Base-by-base conservation (phyloP, 92 coral and sea anemone species). In the Parazoanthus atlanticus region DNA sequence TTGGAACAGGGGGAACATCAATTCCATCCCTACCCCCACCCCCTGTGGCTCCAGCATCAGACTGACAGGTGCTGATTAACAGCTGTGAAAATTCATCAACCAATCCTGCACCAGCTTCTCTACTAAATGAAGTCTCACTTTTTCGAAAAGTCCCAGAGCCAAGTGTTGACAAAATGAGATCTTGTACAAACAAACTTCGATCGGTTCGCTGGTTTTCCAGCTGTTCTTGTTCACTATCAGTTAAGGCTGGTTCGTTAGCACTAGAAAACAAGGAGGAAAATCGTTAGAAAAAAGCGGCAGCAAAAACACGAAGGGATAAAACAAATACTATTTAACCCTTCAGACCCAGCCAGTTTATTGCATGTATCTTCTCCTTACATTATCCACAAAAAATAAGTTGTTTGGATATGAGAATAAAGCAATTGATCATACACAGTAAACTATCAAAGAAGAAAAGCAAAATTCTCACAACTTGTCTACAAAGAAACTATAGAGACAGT, bases 161-260 rank as follows among this genome's bases (percentile, higher is more conserved):
- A 58, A 97, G 97, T 16, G 98, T 97, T 28, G 99, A 97, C 47
- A 97, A 89, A 82, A 95, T 93, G 43, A 97, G 96, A 93, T 97
- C 99, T 92, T 97, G 99, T 25, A 97, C 99, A 89, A 97, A 97
- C 81, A 95, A 89, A 80, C 98, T 92, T 33, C 99, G 92, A 84
- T 95, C 96, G 47, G 96, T 98, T 38, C 99, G 91, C 66, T 93
- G 93, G 85, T 86, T 91, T 91, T 97, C 99, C 46, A 97, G 91
- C 31, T 86, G 91, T 72, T 93, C 96, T 80, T 95, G 96, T 33
- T 97, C 99, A 26, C 94, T 90, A 84, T 94, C 96, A 28, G 96
- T 92, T 78, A 97, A 86, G 56, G 95, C 93, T 5, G 95, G 96
- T 87, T 97, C 99, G 84, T 94, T 93, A 32, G 98, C 96, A 70